A percentile compares a stretch with the other conserved stretches of the same genome.
These are phyloP conservation scores for Ophion costatus DNA, from an alignment of 2,888 invertebrate species.

Conservation along the genomic window DNA sequence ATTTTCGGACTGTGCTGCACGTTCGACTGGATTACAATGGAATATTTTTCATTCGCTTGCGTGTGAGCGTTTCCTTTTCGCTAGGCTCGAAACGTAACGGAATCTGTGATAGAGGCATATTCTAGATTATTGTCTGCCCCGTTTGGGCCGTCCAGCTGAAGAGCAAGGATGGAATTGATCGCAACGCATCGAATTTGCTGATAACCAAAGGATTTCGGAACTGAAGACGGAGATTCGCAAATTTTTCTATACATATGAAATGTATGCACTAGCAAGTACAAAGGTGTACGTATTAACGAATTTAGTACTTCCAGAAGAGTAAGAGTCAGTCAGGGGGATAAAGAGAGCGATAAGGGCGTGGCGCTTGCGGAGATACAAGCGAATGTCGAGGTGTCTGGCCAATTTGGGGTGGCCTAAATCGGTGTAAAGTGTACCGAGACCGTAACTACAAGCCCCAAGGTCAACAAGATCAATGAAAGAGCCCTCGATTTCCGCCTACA, in stretches of 20 bases:
- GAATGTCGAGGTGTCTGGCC: conserved; percentile 18
- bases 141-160: neutral
- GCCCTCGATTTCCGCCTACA: neutral
- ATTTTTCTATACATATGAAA: neutral
- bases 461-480: neutral
- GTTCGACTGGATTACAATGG: no score
- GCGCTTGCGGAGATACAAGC: conserved; percentile 5
- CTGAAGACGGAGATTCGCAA: conserved; percentile 5
- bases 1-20: no score
- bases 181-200: neutral
- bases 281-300: neutral
- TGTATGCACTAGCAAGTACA: neutral
- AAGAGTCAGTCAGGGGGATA: neutral
- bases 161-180: neutral
- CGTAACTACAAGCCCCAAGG: neutral
- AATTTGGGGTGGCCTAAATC: neutral
- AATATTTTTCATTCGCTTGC: no score
- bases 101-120: neutral
- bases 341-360: conserved; percentile 32
- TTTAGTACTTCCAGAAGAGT: conserved; percentile 8
- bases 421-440: neutral
- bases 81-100: no score
- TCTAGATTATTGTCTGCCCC: neutral
- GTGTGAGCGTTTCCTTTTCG: no score
- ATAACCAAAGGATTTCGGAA: conserved; percentile 24